phyloP scores from a whole-genome alignment of 2,113 vertebrate species.

The Xiphorhynchus elegans region DNA sequence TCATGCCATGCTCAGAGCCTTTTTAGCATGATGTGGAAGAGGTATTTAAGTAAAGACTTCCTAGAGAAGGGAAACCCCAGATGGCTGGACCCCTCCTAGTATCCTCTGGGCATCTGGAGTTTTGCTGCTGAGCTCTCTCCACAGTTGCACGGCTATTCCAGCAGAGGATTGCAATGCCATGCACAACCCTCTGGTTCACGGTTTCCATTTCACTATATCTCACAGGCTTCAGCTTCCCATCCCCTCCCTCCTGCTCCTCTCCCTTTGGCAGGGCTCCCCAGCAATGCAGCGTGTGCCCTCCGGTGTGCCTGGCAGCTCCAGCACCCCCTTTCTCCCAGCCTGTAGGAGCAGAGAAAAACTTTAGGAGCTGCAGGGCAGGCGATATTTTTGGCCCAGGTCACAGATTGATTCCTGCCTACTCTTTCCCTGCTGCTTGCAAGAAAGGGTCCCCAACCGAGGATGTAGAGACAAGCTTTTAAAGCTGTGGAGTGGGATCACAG shows the following conservation, averaged over 20 bases:
- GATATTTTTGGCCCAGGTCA: constrained; percentile 86
- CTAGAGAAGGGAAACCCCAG: neutral
- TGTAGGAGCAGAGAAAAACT: neutral
- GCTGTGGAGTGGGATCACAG: constrained; percentile 71
- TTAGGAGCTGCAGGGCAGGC: constrained; percentile 20
- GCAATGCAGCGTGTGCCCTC: neutral
- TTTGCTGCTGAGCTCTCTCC: neutral
- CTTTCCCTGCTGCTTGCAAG: constrained; percentile 76
- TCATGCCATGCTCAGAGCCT: neutral
- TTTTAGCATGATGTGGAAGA: neutral
- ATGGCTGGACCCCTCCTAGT: neutral
- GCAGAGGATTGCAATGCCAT: constrained; percentile 51
- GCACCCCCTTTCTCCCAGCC: constrained; percentile 5
- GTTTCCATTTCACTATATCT: constrained; percentile 8
- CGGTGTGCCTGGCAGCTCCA: neutral
- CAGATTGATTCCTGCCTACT: constrained; percentile 61
- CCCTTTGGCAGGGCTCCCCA: constrained; percentile 45
- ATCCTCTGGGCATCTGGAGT: no score
- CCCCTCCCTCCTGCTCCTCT: neutral
- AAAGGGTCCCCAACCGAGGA: constrained; percentile 12
- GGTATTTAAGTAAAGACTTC: neutral
- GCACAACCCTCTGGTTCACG: neutral
- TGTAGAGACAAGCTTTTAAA: constrained; percentile 17
- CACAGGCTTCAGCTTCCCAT: neutral
- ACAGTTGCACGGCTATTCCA: constrained; percentile 16